Evolutionary conservation across 1,140 invertebrate species (phyloP).

Genomic region (Euura lappo): DNA sequence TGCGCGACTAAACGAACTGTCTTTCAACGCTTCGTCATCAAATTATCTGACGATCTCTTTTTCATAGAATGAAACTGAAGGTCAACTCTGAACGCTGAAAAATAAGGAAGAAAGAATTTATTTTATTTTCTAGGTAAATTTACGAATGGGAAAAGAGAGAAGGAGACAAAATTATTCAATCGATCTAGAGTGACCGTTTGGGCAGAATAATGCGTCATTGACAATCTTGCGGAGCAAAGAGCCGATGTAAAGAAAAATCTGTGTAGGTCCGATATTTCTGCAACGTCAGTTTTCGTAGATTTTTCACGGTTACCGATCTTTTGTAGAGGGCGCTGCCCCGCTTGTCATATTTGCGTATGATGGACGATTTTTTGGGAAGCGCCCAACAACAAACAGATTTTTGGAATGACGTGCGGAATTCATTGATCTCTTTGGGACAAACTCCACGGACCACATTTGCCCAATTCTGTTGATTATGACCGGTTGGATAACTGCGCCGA

Average conservation of each 20-base stretch:
- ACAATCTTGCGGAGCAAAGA: not conserved
- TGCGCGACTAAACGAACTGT: too few relatives aligned
- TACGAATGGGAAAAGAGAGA: too few relatives aligned
- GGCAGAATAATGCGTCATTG: not conserved
- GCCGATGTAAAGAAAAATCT: not conserved
- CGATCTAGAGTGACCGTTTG: not conserved
- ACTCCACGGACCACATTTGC: conserved; percentile 50
- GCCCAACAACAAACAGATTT: conserved; percentile 47
- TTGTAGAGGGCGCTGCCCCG: conserved; percentile 52
- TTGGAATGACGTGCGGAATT: conserved; percentile 53
- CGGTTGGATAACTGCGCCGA: conserved; percentile 36
- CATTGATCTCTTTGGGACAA: conserved; percentile 42
- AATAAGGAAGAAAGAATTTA: too few relatives aligned
- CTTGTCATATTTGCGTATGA: conserved; percentile 63
- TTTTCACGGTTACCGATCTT: conserved; percentile 55
- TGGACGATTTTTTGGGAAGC: conserved; percentile 52
- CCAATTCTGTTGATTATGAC: conserved; percentile 53
- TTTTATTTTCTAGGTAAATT: too few relatives aligned
- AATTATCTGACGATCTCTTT: too few relatives aligned
- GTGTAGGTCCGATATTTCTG: conserved; percentile 51
- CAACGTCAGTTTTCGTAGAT: conserved; percentile 55
- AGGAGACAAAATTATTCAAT: not conserved
- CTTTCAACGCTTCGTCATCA: too few relatives aligned
- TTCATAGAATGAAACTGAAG: too few relatives aligned
- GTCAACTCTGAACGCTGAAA: too few relatives aligned